Evolutionary conservation across 2,797 vertebrate species (phyloP).

Genomic region (Girardinus metallicus): DNA sequence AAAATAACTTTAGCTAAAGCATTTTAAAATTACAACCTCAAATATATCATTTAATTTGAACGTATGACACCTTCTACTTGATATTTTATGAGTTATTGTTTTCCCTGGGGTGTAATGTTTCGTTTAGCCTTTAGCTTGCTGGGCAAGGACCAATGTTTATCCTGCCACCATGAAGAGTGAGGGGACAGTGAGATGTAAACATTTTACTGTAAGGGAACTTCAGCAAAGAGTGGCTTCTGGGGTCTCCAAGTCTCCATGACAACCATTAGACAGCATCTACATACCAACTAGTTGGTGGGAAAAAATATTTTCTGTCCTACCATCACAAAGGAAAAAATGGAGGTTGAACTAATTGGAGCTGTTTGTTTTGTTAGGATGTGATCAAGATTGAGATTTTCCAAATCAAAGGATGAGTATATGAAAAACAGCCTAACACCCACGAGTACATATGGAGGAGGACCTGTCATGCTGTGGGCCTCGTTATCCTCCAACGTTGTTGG

Average conservation of each 20-base stretch:
- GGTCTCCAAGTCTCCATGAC: background rate
- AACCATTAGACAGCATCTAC: background rate
- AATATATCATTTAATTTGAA: background rate
- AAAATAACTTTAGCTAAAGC: background rate
- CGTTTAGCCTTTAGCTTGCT: background rate
- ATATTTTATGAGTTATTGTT: background rate
- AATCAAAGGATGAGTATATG: background rate
- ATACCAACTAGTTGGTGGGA: background rate
- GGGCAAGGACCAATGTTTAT: background rate
- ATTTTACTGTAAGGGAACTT: background rate
- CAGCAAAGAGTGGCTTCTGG: background rate
- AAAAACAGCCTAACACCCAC: background rate
- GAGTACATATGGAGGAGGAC: background rate
- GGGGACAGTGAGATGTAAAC: background rate
- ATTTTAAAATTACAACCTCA: background rate
- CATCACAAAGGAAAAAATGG: background rate
- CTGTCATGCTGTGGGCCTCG: background rate
- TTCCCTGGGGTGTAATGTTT: background rate
- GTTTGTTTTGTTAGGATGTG: background rate
- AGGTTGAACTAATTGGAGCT: background rate
- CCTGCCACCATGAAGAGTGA: background rate
- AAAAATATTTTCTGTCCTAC: background rate
- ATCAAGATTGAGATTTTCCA: background rate
- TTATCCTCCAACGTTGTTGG: background rate
- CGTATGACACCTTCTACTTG: background rate